These are phyloP conservation scores for Trachelus stipa DNA, from an alignment of 2,888 invertebrate species.

Conservation along the genomic window DNA sequence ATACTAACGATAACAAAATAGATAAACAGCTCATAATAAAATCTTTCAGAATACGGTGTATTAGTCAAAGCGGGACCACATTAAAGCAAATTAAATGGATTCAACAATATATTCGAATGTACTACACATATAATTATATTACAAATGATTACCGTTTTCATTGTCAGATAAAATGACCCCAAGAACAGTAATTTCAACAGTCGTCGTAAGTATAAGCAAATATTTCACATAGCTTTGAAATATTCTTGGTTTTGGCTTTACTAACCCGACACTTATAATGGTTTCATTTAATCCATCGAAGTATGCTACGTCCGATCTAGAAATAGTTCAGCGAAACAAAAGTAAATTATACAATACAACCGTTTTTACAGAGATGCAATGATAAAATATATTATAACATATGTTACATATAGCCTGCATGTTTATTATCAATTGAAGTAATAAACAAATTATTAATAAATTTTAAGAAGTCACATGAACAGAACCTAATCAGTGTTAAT, in stretches of 20 bases:
- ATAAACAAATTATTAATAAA: too few relatives aligned
- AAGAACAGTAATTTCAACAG: slow-evolving; percentile 91
- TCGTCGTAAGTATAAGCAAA: slow-evolving; percentile 92
- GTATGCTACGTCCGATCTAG: slow-evolving; percentile 91
- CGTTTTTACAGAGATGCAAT: too few relatives aligned
- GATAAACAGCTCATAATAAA: too few relatives aligned
- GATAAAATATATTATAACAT: too few relatives aligned
- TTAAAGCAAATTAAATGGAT: too few relatives aligned
- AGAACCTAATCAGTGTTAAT: slow-evolving; percentile 14
- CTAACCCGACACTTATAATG: slow-evolving; percentile 92
- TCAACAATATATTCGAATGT: slow-evolving; percentile 67
- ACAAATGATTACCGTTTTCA: slow-evolving; percentile 50
- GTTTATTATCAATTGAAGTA: too few relatives aligned
- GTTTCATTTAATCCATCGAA: slow-evolving; percentile 96
- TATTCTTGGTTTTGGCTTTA: slow-evolving; percentile 88
- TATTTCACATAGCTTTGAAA: slow-evolving; percentile 93
- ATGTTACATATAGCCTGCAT: too few relatives aligned
- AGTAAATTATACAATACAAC: not conserved
- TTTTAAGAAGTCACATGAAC: too few relatives aligned
- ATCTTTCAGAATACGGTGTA: too few relatives aligned
- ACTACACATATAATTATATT: not conserved
- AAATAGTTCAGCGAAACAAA: slow-evolving; percentile 38
- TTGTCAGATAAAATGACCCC: slow-evolving; percentile 73
- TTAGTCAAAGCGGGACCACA: too few relatives aligned
- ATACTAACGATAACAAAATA: too few relatives aligned